These are phyloP conservation scores for Phyto melanocephala DNA, from an alignment of 2,888 invertebrate genomes.

Conservation along the genomic window DNA sequence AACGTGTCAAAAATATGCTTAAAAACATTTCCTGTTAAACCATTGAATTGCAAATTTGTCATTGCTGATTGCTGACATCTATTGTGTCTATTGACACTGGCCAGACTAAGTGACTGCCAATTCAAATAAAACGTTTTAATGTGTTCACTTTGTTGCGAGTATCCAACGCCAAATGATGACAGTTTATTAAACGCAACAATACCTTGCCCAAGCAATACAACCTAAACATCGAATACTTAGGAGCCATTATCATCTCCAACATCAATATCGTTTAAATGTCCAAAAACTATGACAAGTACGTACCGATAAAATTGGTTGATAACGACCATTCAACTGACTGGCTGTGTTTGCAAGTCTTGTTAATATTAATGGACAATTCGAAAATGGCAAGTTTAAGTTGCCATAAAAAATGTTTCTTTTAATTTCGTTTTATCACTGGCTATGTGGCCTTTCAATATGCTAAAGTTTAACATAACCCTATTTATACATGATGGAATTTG, in stretches of 20 bases:
- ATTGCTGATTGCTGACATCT: neutral
- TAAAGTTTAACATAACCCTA: neutral
- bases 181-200: slow-evolving; percentile 37
- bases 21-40: neutral
- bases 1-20: neutral
- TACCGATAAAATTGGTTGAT: slow-evolving; percentile 36
- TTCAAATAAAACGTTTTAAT: neutral
- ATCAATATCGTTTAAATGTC: slow-evolving; percentile 15
- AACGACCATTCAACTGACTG: slow-evolving; percentile 6
- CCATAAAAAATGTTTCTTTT: neutral
- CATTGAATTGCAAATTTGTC: slow-evolving; percentile 1
- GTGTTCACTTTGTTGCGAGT: neutral
- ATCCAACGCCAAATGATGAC: slow-evolving; percentile 25
- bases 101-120: neutral
- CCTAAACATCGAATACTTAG: neutral
- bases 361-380: neutral
- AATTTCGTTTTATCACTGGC: neutral
- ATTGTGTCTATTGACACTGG: slow-evolving; percentile 33
- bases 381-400: neutral
- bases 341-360: neutral
- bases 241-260: neutral
- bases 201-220: neutral
- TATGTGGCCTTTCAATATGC: neutral
- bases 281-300: neutral
- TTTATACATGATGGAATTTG: neutral